Base-by-base conservation (phyloP, 2,888 invertebrate genomes). In the Globia sparganii region DNA sequence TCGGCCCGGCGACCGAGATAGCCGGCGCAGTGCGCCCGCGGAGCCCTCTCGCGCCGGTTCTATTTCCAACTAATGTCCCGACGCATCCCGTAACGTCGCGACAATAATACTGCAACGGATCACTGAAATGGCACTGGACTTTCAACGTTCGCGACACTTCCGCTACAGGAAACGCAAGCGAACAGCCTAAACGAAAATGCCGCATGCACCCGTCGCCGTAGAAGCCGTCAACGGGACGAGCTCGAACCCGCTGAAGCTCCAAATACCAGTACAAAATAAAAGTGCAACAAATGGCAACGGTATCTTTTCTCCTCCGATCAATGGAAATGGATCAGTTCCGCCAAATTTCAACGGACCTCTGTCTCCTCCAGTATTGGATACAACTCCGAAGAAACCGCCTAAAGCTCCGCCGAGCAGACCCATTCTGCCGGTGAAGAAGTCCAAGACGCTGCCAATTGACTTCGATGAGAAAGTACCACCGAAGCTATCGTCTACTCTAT, bases 1-100 rank as follows among this genome's bases (percentile, higher is more conserved):
- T 91, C 93, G 92, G 94, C 95, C 95, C 95, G 95, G 96, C 96
- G 96, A 96, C 96, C 96, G 96, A 96, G 95, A 94, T 96, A 95
- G 93, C 94, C 92, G 94, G 91, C 94, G 94, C 94, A 96, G 96
- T 96, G 91, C 92, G 94, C 91, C 92, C 96, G 96, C 95, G 95
- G 92, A 94, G 91, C 95, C 92, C 95, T 93, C 95, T 91, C 96
- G 94, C 94, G 95, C 94, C 96, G 96, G 96, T 95, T 95, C 96
- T 96, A 96, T 96, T 96, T 96, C 93, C 91, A 94, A 94, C 94
- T 91, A 91, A 94, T 94, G 94, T 93, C 92, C 93, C 94, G 94
- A 92, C 93, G 92, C 94, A 94, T 94, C 94, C 93, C 93, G 91
- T 90, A 90, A 89, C 92, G 91, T 92, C 92, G 94, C 92, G 93